Base-by-base conservation (phyloP, 2,113 vertebrate species). In the Nothoprocta perdicaria region DNA sequence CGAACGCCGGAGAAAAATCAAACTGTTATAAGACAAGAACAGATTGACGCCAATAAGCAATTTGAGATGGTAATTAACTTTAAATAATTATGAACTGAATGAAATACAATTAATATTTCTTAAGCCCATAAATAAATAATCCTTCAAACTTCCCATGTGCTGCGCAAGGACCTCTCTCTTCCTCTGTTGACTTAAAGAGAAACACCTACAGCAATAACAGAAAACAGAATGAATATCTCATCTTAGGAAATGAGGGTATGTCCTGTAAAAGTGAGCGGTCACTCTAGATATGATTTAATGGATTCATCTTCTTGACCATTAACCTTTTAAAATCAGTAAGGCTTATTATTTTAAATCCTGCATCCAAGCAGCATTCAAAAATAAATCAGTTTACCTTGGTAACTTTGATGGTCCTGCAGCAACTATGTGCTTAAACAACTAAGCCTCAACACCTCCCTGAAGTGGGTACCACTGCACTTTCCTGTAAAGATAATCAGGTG, bases 1-100 rank as follows among this genome's bases (percentile, higher is more conserved):
- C 77, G 86, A 94, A 92, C 89, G 68, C 60, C 94, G 88, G 81
- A 94, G 80, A 73, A 41, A 4, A 91, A 82, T 89, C 43, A 88
- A 69, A 88, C 65, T 86, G 74, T 46, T 53, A 88, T 93, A 73
- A 71, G 85, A 96, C 96, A n/a, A 21, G 55, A 92, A 84, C 40
- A 84, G 40, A 48, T 2, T 18, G 24, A 84, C 18, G 95, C 73
- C 87, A 96, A 38, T 50, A 68, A 93, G 85, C 80, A 92, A 82
- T 74, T 83, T 16, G 66, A 90, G 68, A 90, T 6, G 19, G 61
- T 11, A 84, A 24, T 33, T 60, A 38, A 62, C 73, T 73, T 77
- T 60, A 58, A 80, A 68, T 68, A 52, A 93, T 68, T 12, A 23
- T 11, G 40, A 73, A 27, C 12, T 13, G 6, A 84, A 89, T 94